Evolutionary conservation across 2,888 invertebrate genomes (phyloP).

Genomic region (Chymomyza fuscimana): DNA sequence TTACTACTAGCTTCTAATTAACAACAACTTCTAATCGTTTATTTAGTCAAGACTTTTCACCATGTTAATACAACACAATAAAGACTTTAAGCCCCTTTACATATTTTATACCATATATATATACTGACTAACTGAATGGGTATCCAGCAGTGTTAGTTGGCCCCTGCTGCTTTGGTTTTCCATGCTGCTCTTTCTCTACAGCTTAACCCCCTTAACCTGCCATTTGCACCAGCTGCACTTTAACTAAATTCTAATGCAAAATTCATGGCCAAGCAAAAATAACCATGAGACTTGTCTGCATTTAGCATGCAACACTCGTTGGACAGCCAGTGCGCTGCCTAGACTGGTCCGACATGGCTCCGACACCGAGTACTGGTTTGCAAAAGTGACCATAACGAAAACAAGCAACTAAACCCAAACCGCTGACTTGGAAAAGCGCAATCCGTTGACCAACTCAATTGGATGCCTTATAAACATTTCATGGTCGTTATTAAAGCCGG

Average conservation of each 20-base stretch:
- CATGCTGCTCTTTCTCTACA: neutral
- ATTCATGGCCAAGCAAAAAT: constrained; percentile 63
- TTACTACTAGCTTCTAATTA: neutral
- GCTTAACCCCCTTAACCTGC: neutral
- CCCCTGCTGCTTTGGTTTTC: constrained; percentile 22
- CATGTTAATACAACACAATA: neutral
- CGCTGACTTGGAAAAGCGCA: constrained; percentile 9
- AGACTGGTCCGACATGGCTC: constrained; percentile 33
- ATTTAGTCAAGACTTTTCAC: neutral
- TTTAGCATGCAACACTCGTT: constrained; percentile 52
- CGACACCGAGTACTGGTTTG: constrained; percentile 1
- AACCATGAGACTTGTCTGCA: constrained; percentile 54
- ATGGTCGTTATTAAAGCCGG: constrained; percentile 24
- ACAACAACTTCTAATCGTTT: neutral
- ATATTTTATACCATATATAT: constrained; percentile 34
- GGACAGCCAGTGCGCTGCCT: constrained; percentile 13
- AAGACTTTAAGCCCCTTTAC: constrained; percentile 17
- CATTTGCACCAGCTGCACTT: constrained; percentile 70
- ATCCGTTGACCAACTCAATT: constrained; percentile 31
- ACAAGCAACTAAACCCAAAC: constrained; percentile 33
- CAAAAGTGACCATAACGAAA: constrained; percentile 43
- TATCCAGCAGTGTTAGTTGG: constrained; percentile 17
- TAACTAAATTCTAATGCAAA: constrained; percentile 73
- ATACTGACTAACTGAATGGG: constrained; percentile 3
- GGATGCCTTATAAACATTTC: constrained; percentile 47